Base-by-base conservation (phyloP, 2,888 invertebrate species). In the Prosapia bicincta region DNA sequence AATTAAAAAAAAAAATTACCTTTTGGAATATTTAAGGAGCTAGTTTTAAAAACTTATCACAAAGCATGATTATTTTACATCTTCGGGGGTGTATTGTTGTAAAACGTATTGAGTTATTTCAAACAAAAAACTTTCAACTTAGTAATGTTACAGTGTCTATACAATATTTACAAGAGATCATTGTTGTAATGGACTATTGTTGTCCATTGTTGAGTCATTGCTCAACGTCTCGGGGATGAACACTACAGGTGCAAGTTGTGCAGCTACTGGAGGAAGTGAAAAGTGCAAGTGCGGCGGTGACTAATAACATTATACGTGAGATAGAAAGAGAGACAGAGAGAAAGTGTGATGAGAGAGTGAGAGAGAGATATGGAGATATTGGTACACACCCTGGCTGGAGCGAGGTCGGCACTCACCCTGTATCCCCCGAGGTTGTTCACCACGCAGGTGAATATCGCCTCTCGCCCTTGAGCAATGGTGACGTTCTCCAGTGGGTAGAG, bases 391-490 rank as follows among this genome's bases (percentile, higher is more conserved):
- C 81, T 79, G 76, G 81, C 80, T 76, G 79, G 78, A 38, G 79
- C 76, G 67, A 81, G 77, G 71, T 92, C 92, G 89, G 93, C 93
- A 94, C 94, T 95, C 94, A 96, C 96, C 93, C 93, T 92, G 85
- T 88, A 90, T 88, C 91, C 91, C 83, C 91, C 91, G 85, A 94
- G 90, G 89, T 94, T 92, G 88, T 93, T 93, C 83, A 94, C 93
- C 84, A 93, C 92, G 85, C 94, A 94, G 81, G 93, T 93, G 87
- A 94, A 93, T 85, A 92, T 91, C 82, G 93, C 93, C 87, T 94
- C 93, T 82, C 93, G 88, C 79, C 94, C 94, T 85, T 93, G 92
- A 79, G 93, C 90, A 83, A 94, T 92, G 80, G 94, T 94, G 86
- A 94, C 90, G 88, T 94, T 94, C 88, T 92, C 91, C 88, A 94